These are phyloP conservation scores for Tipula lateralis DNA, from an alignment of 2,888 invertebrate genomes.

Conservation along the genomic window DNA sequence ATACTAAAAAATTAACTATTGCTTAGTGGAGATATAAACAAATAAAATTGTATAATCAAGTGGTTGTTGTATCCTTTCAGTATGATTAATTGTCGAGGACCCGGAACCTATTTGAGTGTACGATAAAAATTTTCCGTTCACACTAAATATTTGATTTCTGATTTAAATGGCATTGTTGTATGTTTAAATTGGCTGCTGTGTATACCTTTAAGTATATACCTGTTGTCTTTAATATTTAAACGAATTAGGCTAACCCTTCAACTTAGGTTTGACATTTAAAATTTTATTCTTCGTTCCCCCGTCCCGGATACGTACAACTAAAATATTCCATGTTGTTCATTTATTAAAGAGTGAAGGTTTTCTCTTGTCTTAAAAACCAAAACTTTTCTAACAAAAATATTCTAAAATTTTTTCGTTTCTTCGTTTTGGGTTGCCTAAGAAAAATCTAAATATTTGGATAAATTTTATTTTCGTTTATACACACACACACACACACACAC, in stretches of 20 bases:
- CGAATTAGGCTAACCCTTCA: background rate
- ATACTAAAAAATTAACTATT: background rate
- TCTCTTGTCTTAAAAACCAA: background rate
- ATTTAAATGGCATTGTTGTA: background rate
- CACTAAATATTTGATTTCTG: background rate
- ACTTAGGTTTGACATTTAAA: background rate
- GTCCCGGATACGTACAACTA: too few species aligned
- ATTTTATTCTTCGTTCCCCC: background rate
- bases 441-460: background rate
- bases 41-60: background rate
- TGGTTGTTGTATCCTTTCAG: too few species aligned
- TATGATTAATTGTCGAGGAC: too few species aligned
- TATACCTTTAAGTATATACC: background rate
- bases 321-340: background rate
- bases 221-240: background rate
- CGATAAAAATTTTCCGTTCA: too few species aligned
- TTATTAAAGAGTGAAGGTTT: background rate
- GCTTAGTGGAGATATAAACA: background rate
- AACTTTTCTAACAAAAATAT: background rate
- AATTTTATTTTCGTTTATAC: background rate
- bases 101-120: too few species aligned
- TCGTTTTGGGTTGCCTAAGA: background rate
- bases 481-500: too few species aligned
- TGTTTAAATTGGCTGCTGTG: background rate
- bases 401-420: background rate